Conservation (phyloP, 2,888 invertebrate species). For the Mimumesa dahlbomi region DNA sequence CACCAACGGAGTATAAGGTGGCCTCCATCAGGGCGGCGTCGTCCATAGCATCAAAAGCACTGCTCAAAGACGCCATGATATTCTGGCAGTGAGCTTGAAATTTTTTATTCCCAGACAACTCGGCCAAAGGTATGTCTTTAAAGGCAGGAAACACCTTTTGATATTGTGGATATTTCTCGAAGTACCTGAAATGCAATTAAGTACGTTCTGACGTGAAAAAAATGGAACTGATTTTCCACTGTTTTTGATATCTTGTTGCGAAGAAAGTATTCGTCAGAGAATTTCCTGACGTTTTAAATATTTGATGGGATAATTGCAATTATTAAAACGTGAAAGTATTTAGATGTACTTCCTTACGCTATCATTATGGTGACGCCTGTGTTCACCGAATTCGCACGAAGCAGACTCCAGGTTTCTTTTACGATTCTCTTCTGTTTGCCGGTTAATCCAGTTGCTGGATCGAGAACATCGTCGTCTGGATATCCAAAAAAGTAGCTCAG, state of each 20-base stretch:
- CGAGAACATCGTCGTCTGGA: constrained; percentile 51
- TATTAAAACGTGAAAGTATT: no score
- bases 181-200: constrained; percentile 77
- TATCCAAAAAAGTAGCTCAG: constrained; percentile 42
- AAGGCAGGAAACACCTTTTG: constrained; percentile 81
- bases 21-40: constrained; percentile 75
- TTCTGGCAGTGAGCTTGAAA: constrained; percentile 81
- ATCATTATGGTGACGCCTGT: constrained; percentile 77
- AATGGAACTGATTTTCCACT: no score
- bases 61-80: constrained; percentile 80
- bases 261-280: no score
- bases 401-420: constrained; percentile 76
- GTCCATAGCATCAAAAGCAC: constrained; percentile 80
- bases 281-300: no score
- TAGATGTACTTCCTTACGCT: constrained; percentile 69
- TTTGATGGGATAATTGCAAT: no score
- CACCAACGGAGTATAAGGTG: constrained; percentile 72
- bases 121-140: constrained; percentile 76
- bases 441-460: constrained; percentile 76
- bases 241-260: no score
- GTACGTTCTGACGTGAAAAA: no score
- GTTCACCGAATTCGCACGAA: constrained; percentile 73
- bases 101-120: constrained; percentile 78
- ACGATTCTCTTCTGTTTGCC: constrained; percentile 75
- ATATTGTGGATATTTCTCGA: constrained; percentile 80